Base-by-base conservation (phyloP, 2,113 vertebrate genomes). In the Sigmodon hispidus region DNA sequence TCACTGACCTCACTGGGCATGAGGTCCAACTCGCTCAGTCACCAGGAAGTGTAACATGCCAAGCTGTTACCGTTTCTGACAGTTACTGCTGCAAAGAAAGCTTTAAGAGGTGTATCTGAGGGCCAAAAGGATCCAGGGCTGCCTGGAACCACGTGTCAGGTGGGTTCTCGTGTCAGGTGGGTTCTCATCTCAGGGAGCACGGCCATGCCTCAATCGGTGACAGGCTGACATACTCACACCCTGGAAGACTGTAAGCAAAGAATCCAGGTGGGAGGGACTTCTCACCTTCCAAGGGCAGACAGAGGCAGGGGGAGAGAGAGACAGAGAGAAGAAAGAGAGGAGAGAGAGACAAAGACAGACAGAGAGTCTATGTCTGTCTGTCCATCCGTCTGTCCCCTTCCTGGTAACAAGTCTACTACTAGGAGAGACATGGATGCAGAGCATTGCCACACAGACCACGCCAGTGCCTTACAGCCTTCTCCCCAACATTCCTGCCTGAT, bases 31-130 rank as follows among this genome's bases (percentile, higher is more conserved):
- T 72, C 80, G 24, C 55, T 89, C 65, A 19, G 89, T 81, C 13
- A 87, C 7, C n/a, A 67, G 84, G 69, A 79, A 59, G 24, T 73
- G 63, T 81, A 67, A 90, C 26, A 13, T 13, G 19, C 48, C 55
- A 87, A 86, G 76, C 43, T 57, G 75, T 80, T 79, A 61, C 52
- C 40, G 65, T 84, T 79, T 84, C 87, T 89, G 87, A 93, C 92
- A 88, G 76, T 11, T 1, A 0, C 83, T 91, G 69, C 76, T 36
- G 52, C 67, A 65, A 50, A 59, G 76, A 80, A 84, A 75, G 77
- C 65, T 88, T 45, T 45, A 45, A 94, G 83, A 83, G 0, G 67
- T 40, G 7, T 65, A 36, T 70, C 70, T 50, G 73, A 72, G 87
- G 55, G 92, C 81, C 21, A 40, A 36, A 36, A 63, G 67, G 84